Evolutionary conservation across 2,888 invertebrate genomes (phyloP), one percentile per base, ranked within the genome.

Genomic region (Sympetrum striolatum): DNA sequence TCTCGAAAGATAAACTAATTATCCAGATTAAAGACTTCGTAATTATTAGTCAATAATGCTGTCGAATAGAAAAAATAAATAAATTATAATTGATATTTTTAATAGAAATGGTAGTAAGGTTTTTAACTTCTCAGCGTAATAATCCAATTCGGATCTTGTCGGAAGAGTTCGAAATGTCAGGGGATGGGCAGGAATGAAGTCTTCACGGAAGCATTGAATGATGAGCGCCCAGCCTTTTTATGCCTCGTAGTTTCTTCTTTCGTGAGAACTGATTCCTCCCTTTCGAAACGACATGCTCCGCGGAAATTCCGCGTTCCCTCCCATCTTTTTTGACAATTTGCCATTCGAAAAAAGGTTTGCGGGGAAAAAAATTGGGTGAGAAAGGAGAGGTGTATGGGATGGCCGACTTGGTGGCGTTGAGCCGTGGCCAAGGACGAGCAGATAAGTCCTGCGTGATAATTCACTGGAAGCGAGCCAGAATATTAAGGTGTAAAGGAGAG

Each of bases 401-500:
- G 82, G 82, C 82, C 82, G 82, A 82, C 82, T 82, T 82, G 53
- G 53, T 53, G 15, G 82, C 35, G 58, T 82, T 82, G 82, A 82
- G 82, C 58, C 53, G 58, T 82, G 53, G 82, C 82, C 82, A 82
- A 82, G 82, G 82, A 82, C 82, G 82, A 53, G 35, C 35, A 82
- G 58, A 60, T 82, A 82, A 82, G 82, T 82, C 82, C 82, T 82
- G 82, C 58, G 58, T 53, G 58, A 82, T 82, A 82, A 82, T 82
- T 82, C 58, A 35, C 35, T 82, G 82, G 82, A 82, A 82, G 58
- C 18, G 35, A 35, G 82, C 82, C 82, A 82, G 58, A 58, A 82
- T 58, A 82, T 60, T 82, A 53, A 53, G 81, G 31, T 48, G 64
- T 64, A 25, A 60, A 64, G 25, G 64, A 22, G 22, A 6, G 64